phyloP scores from a whole-genome alignment of 2,888 invertebrate species.

The Thereva unica region DNA sequence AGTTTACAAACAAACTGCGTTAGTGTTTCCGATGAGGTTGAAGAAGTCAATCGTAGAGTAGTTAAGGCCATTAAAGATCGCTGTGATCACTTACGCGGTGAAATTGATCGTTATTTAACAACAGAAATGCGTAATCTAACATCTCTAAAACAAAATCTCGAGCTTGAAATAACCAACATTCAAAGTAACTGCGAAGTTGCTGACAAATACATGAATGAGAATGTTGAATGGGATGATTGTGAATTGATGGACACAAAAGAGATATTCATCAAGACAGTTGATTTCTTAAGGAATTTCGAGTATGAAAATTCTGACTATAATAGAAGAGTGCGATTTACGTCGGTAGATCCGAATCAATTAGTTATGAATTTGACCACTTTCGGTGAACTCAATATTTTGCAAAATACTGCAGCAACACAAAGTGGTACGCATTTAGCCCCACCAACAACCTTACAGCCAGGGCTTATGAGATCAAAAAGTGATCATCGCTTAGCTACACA shows the following conservation, averaged over 20 bases:
- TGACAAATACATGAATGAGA: conserved; percentile 90
- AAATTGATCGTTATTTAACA: conserved; percentile 89
- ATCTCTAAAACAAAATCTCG: conserved; percentile 89
- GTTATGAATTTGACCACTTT: conserved; percentile 86
- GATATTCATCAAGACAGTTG: conserved; percentile 93
- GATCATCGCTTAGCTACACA: conserved; percentile 89
- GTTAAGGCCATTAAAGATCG: conserved; percentile 88
- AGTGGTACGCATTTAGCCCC: conserved; percentile 62
- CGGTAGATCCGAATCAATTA: conserved; percentile 89
- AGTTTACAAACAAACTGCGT: conserved; percentile 87
- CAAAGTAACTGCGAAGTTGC: conserved; percentile 95
- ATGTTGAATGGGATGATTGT: conserved; percentile 89
- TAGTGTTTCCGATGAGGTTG: conserved; percentile 90
- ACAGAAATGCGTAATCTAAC: conserved; percentile 85
- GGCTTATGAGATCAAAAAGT: conserved; percentile 89
- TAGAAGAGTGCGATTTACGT: conserved; percentile 82
- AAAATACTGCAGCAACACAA: conserved; percentile 59
- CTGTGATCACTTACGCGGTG: conserved; percentile 81
- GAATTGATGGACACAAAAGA: conserved; percentile 94
- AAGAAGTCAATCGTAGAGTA: conserved; percentile 86
- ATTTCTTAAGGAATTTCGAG: conserved; percentile 92
- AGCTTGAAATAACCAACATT: conserved; percentile 93
- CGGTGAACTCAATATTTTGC: conserved; percentile 84
- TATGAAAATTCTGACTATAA: conserved; percentile 90
- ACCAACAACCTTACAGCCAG: conserved; percentile 70